These are phyloP conservation scores for Nansenia antarctica DNA, from an alignment of 2,113 vertebrate genomes.

Conservation along the genomic window DNA sequence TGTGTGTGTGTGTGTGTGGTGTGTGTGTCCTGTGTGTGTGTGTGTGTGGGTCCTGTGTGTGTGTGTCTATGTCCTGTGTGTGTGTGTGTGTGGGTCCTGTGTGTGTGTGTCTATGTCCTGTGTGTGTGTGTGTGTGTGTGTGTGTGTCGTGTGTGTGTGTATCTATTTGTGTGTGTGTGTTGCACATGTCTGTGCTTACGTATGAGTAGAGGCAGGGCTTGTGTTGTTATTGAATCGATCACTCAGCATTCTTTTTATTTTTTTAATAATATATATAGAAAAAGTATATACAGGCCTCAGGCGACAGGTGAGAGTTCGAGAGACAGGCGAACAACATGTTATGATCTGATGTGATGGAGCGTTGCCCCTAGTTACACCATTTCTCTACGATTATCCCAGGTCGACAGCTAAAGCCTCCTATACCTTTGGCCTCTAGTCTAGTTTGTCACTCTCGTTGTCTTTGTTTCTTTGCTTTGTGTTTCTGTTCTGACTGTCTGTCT, in stretches of 20 bases:
- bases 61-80: too few relatives aligned
- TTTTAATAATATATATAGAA: too few relatives aligned
- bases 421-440: too few relatives aligned
- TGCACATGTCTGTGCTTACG: neutral
- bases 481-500: too few relatives aligned
- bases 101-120: neutral
- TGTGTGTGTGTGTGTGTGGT: conserved; percentile 16
- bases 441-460: too few relatives aligned
- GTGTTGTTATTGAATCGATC: neutral
- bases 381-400: conserved; percentile 16
- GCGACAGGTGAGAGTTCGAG: conserved; percentile 16
- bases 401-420: neutral
- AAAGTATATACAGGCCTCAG: conserved; percentile 20
- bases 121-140: conserved; percentile 59
- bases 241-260: conserved; percentile 7
- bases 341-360: neutral
- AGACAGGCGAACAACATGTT: conserved; percentile 24
- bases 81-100: too few relatives aligned
- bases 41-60: conserved; percentile 83
- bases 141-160: conserved; percentile 80
- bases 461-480: too few relatives aligned
- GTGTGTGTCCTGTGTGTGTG: conserved; percentile 31
- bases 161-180: conserved; percentile 87
- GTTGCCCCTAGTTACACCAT: conserved; percentile 23
- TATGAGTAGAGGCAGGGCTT: neutral